Evolutionary conservation across 2,888 invertebrate species (phyloP), one percentile per base, ranked within the genome.

Genomic region (Chouioia cunea): DNA sequence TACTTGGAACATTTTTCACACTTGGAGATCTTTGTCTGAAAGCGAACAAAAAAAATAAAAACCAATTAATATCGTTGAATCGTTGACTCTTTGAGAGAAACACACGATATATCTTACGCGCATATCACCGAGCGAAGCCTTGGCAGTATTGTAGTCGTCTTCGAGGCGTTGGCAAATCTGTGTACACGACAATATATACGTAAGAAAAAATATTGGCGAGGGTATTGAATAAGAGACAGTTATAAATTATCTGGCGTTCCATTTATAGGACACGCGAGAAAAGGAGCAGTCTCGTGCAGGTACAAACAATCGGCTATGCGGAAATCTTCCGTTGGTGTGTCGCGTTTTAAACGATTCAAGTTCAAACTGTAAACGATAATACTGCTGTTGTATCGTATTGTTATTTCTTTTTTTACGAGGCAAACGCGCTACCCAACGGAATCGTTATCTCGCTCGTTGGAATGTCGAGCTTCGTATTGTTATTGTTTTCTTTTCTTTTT

Each of bases 161-260:
- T 97, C 97, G 65, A 97, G 88, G 1, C 97, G 89, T 78, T 95
- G 94, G 85, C 96, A 95, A 59, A 97, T 92, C 86, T 91, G 50
- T 59, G 76, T 20, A 46, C 59, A 73, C 65, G 52, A 68, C 46
- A 16, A n/a, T 10, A 16, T n/a, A 4, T n/a, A 20, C 1, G 36
- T 10, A 36, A 36, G 6, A 36, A 6, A 12, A 36, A 36, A 36
- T 27, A 36, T 36, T 36, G 36, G 10, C 36, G 6, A 10, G 6
- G 6, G 36, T 12, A 36, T 36, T 36, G 36, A 6, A 10, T 10
- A 12, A 6, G 6, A 27, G 36, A 36, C 36, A 36, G 36, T 36
- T 36, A 36, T 36, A 36, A 4, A 36, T 10, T 36, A n/a, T n/a
- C n/a, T 36, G 4, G 36, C 36, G 3, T 6, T 27, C 27, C 27